Evolutionary conservation across 2,888 invertebrate species (phyloP).

Genomic region (Latheticus oryzae): DNA sequence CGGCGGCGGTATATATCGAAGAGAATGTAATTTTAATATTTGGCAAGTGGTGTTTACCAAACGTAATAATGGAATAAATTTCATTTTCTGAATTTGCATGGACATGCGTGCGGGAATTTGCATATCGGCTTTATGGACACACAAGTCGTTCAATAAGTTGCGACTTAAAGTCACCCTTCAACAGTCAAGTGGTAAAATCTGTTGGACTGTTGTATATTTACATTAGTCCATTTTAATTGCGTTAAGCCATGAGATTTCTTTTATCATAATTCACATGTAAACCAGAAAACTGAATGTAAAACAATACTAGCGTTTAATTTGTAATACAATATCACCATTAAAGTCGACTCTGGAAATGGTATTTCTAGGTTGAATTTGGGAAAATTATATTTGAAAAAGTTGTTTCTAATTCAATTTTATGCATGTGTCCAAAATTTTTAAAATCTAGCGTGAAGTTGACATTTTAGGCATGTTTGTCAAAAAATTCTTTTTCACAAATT

Average conservation of each 20-base stretch:
- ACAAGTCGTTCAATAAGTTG: constrained; percentile 43
- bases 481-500: no score
- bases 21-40: constrained; percentile 54
- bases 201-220: constrained; percentile 48
- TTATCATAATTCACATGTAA: constrained; percentile 60
- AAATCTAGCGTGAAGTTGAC: no score
- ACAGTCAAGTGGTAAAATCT: not conserved
- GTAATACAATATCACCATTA: no score
- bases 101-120: constrained; percentile 57
- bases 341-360: no score
- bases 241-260: constrained; percentile 57
- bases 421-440: no score
- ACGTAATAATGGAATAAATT: constrained; percentile 56
- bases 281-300: constrained; percentile 55
- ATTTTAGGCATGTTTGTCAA: no score
- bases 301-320: constrained; percentile 56
- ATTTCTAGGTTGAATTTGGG: no score
- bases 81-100: constrained; percentile 57
- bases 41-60: constrained; percentile 51
- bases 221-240: constrained; percentile 56
- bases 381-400: no score
- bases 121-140: constrained; percentile 51
- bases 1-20: no score
- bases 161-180: constrained; percentile 19
- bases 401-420: no score